A percentile compares a stretch with the other conserved stretches of the same genome.
phyloP scores from a whole-genome alignment of 1,140 invertebrate species.

The Onthophagus taurus region DNA sequence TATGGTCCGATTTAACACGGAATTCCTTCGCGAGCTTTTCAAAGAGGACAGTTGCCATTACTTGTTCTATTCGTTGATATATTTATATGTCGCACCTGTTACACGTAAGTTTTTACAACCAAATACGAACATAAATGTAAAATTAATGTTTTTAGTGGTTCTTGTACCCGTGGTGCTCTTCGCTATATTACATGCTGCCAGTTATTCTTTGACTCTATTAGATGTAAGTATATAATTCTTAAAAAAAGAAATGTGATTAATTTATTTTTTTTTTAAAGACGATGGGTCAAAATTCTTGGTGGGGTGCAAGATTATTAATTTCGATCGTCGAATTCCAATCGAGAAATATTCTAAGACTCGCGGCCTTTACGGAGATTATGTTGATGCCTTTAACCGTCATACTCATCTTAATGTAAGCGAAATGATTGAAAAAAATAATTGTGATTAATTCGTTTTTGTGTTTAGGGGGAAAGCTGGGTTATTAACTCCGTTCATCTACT shows the following conservation, averaged over 20 bases:
- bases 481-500: constrained; percentile 88
- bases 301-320: constrained; percentile 76
- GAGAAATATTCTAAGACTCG: constrained; percentile 73
- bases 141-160: constrained; percentile 53
- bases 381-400: constrained; percentile 79
- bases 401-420: constrained; percentile 77
- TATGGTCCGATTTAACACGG: constrained; percentile 63
- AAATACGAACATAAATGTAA: constrained; percentile 5
- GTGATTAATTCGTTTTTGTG: not conserved
- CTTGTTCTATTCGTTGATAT: constrained; percentile 87
- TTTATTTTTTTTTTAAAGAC: constrained; percentile 48
- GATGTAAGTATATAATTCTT: constrained; percentile 70
- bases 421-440: constrained; percentile 3
- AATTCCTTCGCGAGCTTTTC: constrained; percentile 71
- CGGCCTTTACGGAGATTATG: constrained; percentile 84
- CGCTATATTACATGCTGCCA: constrained; percentile 82
- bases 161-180: constrained; percentile 82
- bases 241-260: constrained; percentile 10
- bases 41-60: constrained; percentile 95
- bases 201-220: constrained; percentile 76
- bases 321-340: constrained; percentile 81
- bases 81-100: constrained; percentile 79
- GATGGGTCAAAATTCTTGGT: constrained; percentile 78
- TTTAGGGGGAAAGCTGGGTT: constrained; percentile 73
- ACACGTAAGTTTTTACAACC: constrained; percentile 62